Evolutionary conservation across 2,797 vertebrate species (phyloP), one percentile per base, ranked within the genome.

Genomic region (Tenualosa thibaudeaui): DNA sequence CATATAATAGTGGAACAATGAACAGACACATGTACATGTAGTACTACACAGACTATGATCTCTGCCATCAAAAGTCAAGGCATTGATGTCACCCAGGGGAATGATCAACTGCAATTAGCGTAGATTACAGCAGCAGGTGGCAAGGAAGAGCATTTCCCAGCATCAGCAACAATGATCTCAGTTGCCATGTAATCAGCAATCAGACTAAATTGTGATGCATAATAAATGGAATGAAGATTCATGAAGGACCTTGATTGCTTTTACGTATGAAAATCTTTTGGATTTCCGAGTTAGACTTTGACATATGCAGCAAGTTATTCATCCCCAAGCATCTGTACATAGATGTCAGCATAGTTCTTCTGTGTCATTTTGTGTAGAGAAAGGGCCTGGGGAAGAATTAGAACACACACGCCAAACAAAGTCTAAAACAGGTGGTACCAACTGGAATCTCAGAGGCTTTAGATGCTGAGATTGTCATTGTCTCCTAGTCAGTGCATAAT

Each of bases 121-220:
- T 85, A 84, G 82, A 85, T 89, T 89, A 93, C 93, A 94, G 92
- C 95, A 90, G 94, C 95, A 95, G 95, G 95, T 95, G 95, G 94
- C 87, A 89, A 91, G 92, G 93, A 95, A 94, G 94, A 88, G 89
- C 90, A 91, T 90, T 91, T 93, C 93, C 93, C 92, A 89, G 92
- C 87, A 88, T 90, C 88, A 86, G 82, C 78, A 88, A 90, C 93
- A 96, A 96, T 96, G 94, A 96, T 95, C 93, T 92, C 94, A 89
- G 94, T 95, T 93, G 93, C 95, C 93, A 91, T 91, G 91, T 92
- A 95, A 96, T 96, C 92, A 95, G 94, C 95, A 95, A 96, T 96
- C 95, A 95, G 93, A 90, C 90, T 90, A 94, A 95, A 96, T 95
- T 94, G 95, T 94, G 86, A 83, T 49, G 87, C 93, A 78, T 95